Base-by-base conservation (phyloP, 2,797 vertebrate genomes). In the Danionella dracula region DNA sequence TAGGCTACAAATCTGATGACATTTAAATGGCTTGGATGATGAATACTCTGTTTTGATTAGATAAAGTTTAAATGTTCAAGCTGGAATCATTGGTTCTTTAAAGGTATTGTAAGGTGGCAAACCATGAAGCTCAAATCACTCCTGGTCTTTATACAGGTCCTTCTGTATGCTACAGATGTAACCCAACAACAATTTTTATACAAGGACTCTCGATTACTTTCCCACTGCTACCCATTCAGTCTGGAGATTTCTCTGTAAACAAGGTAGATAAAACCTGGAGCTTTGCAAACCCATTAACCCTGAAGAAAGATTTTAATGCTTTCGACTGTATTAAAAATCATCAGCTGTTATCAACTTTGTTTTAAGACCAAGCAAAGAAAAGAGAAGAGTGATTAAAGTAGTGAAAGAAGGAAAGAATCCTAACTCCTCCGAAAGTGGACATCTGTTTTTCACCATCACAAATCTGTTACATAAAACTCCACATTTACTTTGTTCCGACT, bases 171-270 rank as follows among this genome's bases (percentile, higher is more conserved):
- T n/a, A n/a, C n/a, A n/a, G n/a, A n/a, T n/a, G n/a, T n/a, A n/a
- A n/a, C n/a, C n/a, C n/a, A n/a, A n/a, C n/a, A 67, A 46, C 44
- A 6, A 34, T 57, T 57, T 57, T 42, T 38, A 13, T 56, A 38
- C 55, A 12, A 29, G 38, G 11, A 44, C 55, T 19, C 4, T 10
- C 17, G n/a, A n/a, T 32, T 42, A 42, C 41, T 23, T 44, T 10
- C 11, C 31, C 13, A 9, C 20, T 9, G 19, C 42, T 58, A 27
- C 21, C n/a, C 16, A 3, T 44, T 58, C 27, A 13, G 17, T 20
- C 16, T 11, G 21, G 37, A 57, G 41, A 17, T 21, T 21, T 40
- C 9, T 57, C 21, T 42, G 38, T 8, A 31, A 42, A 57, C 23
- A 42, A 42, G 23, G 4, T n/a, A 42, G 23, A 6, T n/a, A 42